Percentiles rank a stretch among this genome's conserved stretches.
These are phyloP conservation scores for Neopipo cinnamomea DNA, from an alignment of 2,113 vertebrate species.

Conservation along the genomic window DNA sequence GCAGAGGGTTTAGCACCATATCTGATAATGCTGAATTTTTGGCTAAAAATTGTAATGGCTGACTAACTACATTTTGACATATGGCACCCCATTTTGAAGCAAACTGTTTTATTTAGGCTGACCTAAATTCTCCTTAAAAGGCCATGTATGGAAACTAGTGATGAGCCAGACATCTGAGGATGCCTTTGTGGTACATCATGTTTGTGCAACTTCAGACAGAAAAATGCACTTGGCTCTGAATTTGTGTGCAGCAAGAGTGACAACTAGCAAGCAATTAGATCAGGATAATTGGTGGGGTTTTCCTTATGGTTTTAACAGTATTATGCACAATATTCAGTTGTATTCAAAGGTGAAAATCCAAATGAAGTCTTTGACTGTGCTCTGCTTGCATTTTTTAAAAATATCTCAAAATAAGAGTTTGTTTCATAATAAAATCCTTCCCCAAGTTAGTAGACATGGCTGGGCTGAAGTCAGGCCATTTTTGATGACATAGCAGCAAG, in stretches of 20 bases:
- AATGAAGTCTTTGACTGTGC: not conserved
- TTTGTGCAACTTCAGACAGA: slow-evolving; percentile 40
- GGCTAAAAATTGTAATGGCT: not conserved
- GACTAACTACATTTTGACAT: not conserved
- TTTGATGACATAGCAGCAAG: not conserved
- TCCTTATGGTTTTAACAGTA: not conserved
- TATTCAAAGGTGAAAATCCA: not conserved
- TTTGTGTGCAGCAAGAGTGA: slow-evolving; percentile 19
- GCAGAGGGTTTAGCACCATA: not conserved
- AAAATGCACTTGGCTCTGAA: slow-evolving; percentile 47
- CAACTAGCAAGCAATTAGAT: slow-evolving; percentile 1
- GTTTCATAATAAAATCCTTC: slow-evolving; percentile 20
- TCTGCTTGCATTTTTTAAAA: not conserved
- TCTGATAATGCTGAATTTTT: not conserved
- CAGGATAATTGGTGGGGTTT: not conserved
- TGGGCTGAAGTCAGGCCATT: not conserved
- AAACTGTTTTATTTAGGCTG: not conserved
- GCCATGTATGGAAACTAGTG: not conserved
- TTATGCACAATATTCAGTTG: not conserved
- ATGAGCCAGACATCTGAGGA: slow-evolving; percentile 27
- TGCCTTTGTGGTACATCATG: not conserved
- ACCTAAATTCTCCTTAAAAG: slow-evolving; percentile 42
- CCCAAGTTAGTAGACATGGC: not conserved
- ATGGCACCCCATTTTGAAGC: not conserved
- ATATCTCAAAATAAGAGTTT: slow-evolving; percentile 1